Percentiles rank a stretch among this genome's conserved stretches.
phyloP scores from a whole-genome alignment of 2,888 invertebrate species.

The Alentia gelatinosa region DNA sequence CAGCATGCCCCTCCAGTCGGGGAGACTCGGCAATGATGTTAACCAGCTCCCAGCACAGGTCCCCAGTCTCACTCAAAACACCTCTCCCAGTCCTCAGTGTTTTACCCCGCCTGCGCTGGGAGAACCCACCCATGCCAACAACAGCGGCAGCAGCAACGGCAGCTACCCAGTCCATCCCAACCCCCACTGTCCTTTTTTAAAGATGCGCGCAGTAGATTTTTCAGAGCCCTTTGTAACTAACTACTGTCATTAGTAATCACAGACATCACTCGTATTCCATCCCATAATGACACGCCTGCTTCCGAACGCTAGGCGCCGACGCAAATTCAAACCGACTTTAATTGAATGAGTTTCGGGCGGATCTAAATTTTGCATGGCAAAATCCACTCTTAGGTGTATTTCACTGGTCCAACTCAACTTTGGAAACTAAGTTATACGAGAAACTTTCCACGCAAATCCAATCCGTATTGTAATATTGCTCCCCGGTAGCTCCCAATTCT shows the following conservation, averaged over 20 bases:
- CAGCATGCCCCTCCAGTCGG: too few species aligned
- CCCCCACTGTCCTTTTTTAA: background rate
- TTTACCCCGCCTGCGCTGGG: background rate
- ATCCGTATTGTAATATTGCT: background rate
- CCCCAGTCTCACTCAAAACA: background rate
- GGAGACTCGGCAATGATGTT: background rate
- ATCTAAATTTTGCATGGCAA: slow-evolving; percentile 34
- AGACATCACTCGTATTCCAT: background rate
- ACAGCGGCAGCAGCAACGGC: background rate
- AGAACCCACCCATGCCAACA: background rate
- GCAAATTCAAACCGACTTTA: slow-evolving; percentile 21
- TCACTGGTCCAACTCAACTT: background rate
- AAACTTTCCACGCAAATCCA: background rate
- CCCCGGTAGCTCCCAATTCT: background rate
- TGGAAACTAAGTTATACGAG: slow-evolving; percentile 12
- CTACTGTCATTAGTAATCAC: background rate
- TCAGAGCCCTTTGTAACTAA: background rate
- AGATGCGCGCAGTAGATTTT: background rate
- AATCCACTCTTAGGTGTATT: slow-evolving; percentile 29
- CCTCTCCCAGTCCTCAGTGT: background rate
- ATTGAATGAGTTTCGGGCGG: slow-evolving; percentile 4
- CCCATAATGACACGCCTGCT: slow-evolving; percentile 1
- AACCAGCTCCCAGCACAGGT: background rate
- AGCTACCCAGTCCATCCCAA: background rate
- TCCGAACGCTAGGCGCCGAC: background rate